These are phyloP conservation scores for Acanthurus lineatus DNA, from an alignment of 2,797 vertebrate species.

Conservation along the genomic window DNA sequence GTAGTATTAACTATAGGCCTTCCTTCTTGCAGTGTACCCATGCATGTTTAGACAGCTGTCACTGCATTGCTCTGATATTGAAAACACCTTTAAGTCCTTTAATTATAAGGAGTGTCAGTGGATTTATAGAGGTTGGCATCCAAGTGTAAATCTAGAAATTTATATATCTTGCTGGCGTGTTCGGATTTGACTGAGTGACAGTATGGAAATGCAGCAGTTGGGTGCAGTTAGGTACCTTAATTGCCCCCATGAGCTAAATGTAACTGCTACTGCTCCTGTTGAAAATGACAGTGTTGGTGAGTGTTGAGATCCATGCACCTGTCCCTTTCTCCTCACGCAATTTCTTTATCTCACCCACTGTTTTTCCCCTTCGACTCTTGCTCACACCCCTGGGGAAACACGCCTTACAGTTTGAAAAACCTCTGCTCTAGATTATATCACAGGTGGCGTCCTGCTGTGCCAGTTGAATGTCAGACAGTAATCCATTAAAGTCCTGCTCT, in stretches of 20 bases:
- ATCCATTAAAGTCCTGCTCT: background rate
- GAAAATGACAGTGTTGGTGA: background rate
- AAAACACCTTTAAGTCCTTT: background rate
- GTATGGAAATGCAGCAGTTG: background rate
- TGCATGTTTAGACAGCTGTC: background rate
- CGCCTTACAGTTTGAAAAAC: background rate
- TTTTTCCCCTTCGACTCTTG: background rate
- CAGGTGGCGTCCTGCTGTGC: background rate
- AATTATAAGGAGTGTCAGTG: background rate
- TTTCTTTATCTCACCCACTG: background rate
- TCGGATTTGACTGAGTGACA: no score
- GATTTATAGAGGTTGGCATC: background rate
- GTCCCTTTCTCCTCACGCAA: background rate
- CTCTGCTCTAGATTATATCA: constrained; percentile 7
- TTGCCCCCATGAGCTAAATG: background rate
- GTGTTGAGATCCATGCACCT: background rate
- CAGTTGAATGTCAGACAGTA: background rate
- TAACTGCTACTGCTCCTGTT: background rate
- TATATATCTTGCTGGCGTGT: no score
- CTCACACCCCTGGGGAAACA: background rate
- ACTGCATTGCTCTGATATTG: background rate
- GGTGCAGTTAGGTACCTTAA: background rate
- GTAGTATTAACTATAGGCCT: background rate
- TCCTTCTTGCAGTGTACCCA: background rate
- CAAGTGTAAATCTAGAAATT: background rate